phyloP scores from a whole-genome alignment of 2,113 vertebrate genomes.

The Pitta sordida region DNA sequence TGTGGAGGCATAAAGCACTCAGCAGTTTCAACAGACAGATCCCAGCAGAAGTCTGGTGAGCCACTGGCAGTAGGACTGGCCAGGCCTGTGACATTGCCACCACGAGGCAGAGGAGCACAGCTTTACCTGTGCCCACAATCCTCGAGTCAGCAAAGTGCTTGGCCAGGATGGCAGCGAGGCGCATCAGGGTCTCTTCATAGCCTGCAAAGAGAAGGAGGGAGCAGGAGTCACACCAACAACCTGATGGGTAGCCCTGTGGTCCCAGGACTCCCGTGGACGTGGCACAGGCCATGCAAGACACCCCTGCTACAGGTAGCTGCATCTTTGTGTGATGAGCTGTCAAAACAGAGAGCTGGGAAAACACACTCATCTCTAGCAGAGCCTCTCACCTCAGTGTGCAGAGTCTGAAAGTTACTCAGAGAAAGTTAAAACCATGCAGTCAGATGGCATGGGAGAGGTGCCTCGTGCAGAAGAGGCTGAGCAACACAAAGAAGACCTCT shows the following conservation, averaged over 20 bases:
- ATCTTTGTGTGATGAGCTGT: not conserved
- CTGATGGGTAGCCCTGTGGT: not conserved
- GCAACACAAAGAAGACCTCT: not conserved
- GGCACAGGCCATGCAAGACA: not conserved
- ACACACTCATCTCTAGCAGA: not conserved
- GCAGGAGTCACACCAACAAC: not conserved
- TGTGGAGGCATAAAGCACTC: not conserved
- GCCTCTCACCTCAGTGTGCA: not conserved
- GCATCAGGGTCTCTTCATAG: constrained; percentile 91
- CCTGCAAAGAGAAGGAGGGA: constrained; percentile 68
- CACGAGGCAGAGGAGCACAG: not conserved
- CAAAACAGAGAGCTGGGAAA: not conserved
- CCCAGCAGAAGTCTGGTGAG: not conserved
- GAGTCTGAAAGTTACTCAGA: not conserved
- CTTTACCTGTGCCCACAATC: constrained; percentile 92
- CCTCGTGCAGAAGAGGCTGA: not conserved
- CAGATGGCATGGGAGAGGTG: not conserved
- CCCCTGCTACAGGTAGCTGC: not conserved
- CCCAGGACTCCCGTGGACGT: not conserved
- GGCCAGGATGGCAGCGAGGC: constrained; percentile 91
- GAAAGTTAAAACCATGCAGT: not conserved
- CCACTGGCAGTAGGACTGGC: not conserved
- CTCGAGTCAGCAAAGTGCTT: constrained; percentile 95
- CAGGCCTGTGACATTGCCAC: not conserved
- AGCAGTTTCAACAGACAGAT: not conserved